These are phyloP conservation scores for Eucidaris tribuloides DNA, from an alignment of 35 echinoderm and acorn worm species.

Conservation along the genomic window DNA sequence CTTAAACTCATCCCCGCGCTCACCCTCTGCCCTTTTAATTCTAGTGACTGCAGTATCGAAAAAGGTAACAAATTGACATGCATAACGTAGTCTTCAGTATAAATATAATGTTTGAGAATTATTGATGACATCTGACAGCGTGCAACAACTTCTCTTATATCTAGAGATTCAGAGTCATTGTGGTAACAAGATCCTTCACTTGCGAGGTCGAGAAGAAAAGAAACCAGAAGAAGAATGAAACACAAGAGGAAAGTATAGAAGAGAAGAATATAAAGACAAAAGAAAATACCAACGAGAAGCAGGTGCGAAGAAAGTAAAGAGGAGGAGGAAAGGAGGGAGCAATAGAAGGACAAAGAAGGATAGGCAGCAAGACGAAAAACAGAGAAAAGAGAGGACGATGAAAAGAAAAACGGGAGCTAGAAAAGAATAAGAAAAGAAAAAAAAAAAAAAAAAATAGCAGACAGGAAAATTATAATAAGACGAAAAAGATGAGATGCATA, in stretches of 20 bases:
- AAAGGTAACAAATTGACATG: too few species aligned
- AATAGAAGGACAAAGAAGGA: not conserved
- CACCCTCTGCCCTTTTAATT: too few species aligned
- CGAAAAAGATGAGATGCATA: not conserved
- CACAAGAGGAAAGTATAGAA: not conserved
- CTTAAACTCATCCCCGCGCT: too few species aligned
- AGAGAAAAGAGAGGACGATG: not conserved
- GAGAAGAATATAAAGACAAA: not conserved
- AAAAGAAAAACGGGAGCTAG: not conserved
- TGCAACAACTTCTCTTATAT: too few species aligned
- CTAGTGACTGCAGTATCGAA: too few species aligned
- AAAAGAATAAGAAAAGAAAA: not conserved
- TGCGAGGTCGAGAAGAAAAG: too few species aligned
- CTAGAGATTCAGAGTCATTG: too few species aligned
- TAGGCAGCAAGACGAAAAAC: not conserved
- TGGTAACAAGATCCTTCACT: too few species aligned
- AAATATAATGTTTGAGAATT: too few species aligned
- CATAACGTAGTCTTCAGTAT: too few species aligned
- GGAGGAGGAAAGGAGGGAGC: not conserved
- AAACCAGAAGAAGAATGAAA: too few species aligned
- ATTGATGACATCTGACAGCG: too few species aligned
- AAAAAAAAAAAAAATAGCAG: not conserved
- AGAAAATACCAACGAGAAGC: not conserved
- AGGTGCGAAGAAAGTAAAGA: not conserved
- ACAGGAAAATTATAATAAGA: not conserved